Conservation (phyloP, 2,888 invertebrate species). For the Dasypogon diadema region DNA sequence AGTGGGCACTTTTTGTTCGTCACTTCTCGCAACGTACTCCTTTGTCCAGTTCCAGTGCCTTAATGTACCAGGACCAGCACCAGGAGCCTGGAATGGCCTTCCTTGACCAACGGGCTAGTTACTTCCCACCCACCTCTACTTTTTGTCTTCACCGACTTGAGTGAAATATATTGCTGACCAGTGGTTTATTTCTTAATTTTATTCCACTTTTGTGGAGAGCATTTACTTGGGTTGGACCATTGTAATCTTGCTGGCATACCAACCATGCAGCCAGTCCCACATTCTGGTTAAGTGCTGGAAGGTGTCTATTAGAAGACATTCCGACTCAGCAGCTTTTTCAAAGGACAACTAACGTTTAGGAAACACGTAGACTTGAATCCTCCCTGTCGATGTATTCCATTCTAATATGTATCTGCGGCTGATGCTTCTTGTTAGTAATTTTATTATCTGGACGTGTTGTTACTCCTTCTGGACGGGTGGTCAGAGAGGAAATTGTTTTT, state of each 20-base stretch:
- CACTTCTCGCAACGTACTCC: conserved; percentile 39
- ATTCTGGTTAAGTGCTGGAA: conserved; percentile 44
- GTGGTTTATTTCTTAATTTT: conserved; percentile 56
- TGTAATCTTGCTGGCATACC: conserved; percentile 33
- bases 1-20: conserved; percentile 51
- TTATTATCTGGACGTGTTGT: conserved; percentile 54
- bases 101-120: not conserved
- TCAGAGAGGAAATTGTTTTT: conserved; percentile 53
- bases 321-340: conserved; percentile 50
- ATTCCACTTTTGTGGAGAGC: conserved; percentile 51
- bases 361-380: conserved; percentile 24
- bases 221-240: conserved; percentile 40
- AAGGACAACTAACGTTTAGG: conserved; percentile 34
- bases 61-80: conserved; percentile 21
- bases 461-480: conserved; percentile 46
- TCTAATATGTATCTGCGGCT: conserved; percentile 20
- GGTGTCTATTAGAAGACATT: conserved; percentile 48
- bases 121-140: not conserved
- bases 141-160: conserved; percentile 28
- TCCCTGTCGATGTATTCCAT: conserved; percentile 3
- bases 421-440: conserved; percentile 52
- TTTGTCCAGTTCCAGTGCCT: conserved; percentile 14
- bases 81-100: not conserved
- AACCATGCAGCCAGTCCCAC: not conserved
- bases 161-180: conserved; percentile 55